Evolutionary conservation across 1,140 invertebrate species (phyloP).

Genomic region (Globodera rostochiensis): DNA sequence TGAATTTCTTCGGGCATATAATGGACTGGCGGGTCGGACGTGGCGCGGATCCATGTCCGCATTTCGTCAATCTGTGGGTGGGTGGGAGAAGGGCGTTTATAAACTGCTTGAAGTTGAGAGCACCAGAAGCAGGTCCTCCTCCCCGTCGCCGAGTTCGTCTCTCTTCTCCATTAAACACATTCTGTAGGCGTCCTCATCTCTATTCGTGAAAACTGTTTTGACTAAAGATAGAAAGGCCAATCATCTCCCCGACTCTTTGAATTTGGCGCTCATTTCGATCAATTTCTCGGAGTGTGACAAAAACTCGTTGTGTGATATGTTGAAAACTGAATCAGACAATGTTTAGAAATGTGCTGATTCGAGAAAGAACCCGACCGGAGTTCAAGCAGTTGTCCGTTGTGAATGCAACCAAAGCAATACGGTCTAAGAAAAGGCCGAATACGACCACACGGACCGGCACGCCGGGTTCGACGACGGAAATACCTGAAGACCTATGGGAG

Average conservation of each 20-base stretch:
- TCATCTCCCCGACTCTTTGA: conserved; percentile 41
- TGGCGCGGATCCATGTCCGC: conserved; percentile 61
- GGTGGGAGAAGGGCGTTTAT: not conserved
- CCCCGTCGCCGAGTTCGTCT: conserved; percentile 41
- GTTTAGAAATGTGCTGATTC: not conserved
- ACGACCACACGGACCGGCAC: conserved; percentile 51
- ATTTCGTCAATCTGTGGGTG: conserved; percentile 56
- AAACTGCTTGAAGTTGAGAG: too few species aligned
- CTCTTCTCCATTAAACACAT: conserved; percentile 56
- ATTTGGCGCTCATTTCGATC: conserved; percentile 43
- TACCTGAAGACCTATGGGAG: conserved; percentile 48
- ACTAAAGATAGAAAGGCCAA: conserved; percentile 17
- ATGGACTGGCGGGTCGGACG: conserved; percentile 59
- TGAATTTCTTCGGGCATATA: conserved; percentile 60
- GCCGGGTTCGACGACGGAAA: conserved; percentile 58
- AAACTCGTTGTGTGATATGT: conserved; percentile 56
- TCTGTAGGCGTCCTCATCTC: conserved; percentile 52
- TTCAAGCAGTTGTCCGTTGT: conserved; percentile 52
- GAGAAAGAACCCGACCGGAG: not conserved
- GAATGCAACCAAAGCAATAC: conserved; percentile 54
- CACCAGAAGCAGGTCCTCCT: conserved; percentile 60
- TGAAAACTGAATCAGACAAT: conserved; percentile 40
- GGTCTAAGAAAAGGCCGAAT: conserved; percentile 59
- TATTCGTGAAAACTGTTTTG: conserved; percentile 24
- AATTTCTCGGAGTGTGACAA: conserved; percentile 58